Evolutionary conservation across 2,797 vertebrate genomes (phyloP).

Genomic region (Aulostomus chinensis): DNA sequence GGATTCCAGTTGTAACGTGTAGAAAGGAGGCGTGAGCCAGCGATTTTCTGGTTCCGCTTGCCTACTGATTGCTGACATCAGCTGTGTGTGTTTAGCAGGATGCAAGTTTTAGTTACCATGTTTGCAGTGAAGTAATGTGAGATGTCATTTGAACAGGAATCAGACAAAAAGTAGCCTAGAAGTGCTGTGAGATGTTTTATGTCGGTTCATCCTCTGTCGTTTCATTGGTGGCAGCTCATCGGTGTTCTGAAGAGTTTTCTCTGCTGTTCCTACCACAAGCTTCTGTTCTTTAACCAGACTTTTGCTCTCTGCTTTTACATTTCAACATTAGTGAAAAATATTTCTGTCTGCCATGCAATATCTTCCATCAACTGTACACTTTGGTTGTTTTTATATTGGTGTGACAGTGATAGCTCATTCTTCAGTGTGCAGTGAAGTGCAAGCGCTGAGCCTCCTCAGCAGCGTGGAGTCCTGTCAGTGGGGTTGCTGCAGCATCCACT

Average conservation of each 20-base stretch:
- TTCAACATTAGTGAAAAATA: slow-evolving; percentile 16
- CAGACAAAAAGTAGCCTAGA: slow-evolving; percentile 38
- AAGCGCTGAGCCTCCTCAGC: slow-evolving; percentile 59
- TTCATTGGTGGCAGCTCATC: slow-evolving; percentile 14
- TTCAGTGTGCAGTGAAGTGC: slow-evolving; percentile 53
- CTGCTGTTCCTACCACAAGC: slow-evolving; percentile 8
- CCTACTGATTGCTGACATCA: no score
- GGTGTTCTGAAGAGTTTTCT: neutral
- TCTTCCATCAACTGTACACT: slow-evolving; percentile 20
- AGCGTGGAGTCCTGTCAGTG: slow-evolving; percentile 61
- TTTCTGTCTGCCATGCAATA: slow-evolving; percentile 37
- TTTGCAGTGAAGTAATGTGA: slow-evolving; percentile 39
- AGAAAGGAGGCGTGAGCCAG: no score
- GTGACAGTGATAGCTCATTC: slow-evolving; percentile 53
- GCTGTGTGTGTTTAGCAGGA: no score
- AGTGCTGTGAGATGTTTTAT: slow-evolving; percentile 33
- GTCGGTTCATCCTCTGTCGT: slow-evolving; percentile 22
- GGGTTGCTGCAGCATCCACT: slow-evolving; percentile 36
- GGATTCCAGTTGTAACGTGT: no score
- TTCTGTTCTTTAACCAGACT: slow-evolving; percentile 9
- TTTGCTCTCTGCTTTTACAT: slow-evolving; percentile 5
- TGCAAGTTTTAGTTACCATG: slow-evolving; percentile 19
- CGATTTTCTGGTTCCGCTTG: slow-evolving; percentile 21
- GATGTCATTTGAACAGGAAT: slow-evolving; percentile 19
- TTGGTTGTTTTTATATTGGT: slow-evolving; percentile 51